Base-by-base conservation (phyloP, 2,113 vertebrate species). In the Antechinus stuartii region DNA sequence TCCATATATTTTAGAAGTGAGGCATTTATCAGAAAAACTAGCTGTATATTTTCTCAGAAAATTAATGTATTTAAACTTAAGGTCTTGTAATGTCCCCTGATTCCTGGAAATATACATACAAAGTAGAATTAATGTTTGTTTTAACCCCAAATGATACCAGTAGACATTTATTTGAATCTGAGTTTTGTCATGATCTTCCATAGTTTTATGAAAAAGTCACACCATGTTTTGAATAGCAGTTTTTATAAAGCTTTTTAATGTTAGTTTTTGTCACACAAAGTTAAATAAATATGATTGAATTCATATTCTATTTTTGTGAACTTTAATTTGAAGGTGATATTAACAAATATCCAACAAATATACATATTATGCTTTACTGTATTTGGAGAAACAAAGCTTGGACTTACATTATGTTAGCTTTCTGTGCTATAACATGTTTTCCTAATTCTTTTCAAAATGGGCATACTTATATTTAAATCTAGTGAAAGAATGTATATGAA, bases 241-340 rank as follows among this genome's bases (percentile, higher is more conserved):
- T 49, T 68, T 96, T 93, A 94, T 96, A 97, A 95, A 93, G 95
- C 55, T 54, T 47, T 96, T 94, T 97, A 96, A 95, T 94, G 49
- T 8, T 57, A 91, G 90, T 96, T 97, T 96, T 90, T 97, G 96
- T 96, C 96, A 96, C 91, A 90, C 2, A 52, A 95, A 96, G 97
- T 97, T 98, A 89, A 93, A 54, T 68, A 98, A 91, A 97, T 50
- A 96, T 27, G 94, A 97, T 90, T 98, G 93, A 54, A 96, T 96
- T 97, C 94, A 93, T 46, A 91, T 92, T 98, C 61, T 92, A 42
- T 55, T 95, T 98, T 98, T 95, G 91, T 76, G 55, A 98, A 96
- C 22, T 94, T 91, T 96, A 93, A 97, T 97, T 97, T 90, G 96
- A 96, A 93, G 91, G 26, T 92, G 25, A 95, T 93, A 89, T 42